A percentile compares a stretch with the other conserved stretches of the same genome.
These are phyloP conservation scores for Nematolebias whitei DNA, from an alignment of 2,113 vertebrate genomes.

Conservation along the genomic window DNA sequence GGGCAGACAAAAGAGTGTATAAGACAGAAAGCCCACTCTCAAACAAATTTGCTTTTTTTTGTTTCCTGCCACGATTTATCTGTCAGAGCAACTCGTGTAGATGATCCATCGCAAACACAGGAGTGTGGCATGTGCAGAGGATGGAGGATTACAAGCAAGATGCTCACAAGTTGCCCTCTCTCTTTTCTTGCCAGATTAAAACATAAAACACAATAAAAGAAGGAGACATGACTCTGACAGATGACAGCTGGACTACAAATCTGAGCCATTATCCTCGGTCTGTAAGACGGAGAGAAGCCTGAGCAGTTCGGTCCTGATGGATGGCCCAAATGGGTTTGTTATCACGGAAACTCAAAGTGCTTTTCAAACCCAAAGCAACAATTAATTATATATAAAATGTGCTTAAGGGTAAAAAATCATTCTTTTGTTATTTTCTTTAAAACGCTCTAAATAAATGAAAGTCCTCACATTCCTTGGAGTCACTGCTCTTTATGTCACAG, in stretches of 20 bases:
- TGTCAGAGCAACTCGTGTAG: conserved; percentile 56
- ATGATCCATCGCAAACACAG: conserved; percentile 64
- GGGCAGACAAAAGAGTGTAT: conserved; percentile 20
- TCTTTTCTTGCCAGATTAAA: neutral
- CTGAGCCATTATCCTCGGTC: conserved; percentile 15
- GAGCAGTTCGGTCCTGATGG: conserved; percentile 31
- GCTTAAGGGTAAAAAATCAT: neutral
- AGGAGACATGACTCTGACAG: conserved; percentile 17
- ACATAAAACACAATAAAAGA: neutral
- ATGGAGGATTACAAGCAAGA: conserved; percentile 48
- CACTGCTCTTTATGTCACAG: too few species aligned
- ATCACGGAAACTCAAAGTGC: neutral
- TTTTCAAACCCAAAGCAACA: conserved; percentile 12
- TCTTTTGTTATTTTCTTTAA: neutral
- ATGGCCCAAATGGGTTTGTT: conserved; percentile 6
- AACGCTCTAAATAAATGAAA: neutral
- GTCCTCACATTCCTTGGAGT: too few species aligned
- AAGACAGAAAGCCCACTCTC: conserved; percentile 65
- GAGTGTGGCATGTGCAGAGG: conserved; percentile 46
- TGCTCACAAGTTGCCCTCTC: conserved; percentile 1
- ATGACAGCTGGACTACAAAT: conserved; percentile 25
- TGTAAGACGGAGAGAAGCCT: conserved; percentile 46
- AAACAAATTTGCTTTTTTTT: conserved; percentile 61
- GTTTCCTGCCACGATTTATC: conserved; percentile 54
- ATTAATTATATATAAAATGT: conserved; percentile 13